Base-by-base conservation (phyloP, 1,140 invertebrate species). In the Rhynchophorus ferrugineus region DNA sequence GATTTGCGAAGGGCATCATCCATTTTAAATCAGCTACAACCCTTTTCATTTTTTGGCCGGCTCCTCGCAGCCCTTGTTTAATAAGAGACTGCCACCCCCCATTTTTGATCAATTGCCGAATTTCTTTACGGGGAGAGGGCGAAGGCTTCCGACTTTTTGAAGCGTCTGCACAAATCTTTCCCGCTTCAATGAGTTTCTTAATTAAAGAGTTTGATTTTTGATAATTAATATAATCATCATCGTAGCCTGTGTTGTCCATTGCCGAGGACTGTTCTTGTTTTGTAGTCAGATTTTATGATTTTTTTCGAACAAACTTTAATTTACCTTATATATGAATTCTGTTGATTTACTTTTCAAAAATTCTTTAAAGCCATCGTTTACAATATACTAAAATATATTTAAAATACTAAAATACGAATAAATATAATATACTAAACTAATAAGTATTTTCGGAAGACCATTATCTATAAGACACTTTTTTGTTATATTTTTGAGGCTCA, bases 21-120 rank as follows among this genome's bases (percentile, higher is more conserved):
- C 49, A 52, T 52, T 52, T 52, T 52, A 52, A 52, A 52, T 52
- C 49, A 52, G 41, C 42, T n/a, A n/a, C 11, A 39, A 44, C 49
- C 49, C 49, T 44, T 41, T 44, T 52, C 33, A 43, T 52, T 52
- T 52, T 52, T 52, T 52, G 19, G 38, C 39, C 24, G 37, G 22
- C 37, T 11, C 13, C 49, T 42, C 49, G 36, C 29, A 34, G n/a
- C 49, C 49, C 49, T 44, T 39, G 41, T 52, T 52, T 52, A 52
- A 52, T 52, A 52, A 52, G 37, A 6, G 49, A 44, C 49, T 39
- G 20, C 36, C 49, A 37, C 39, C 49, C 49, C 49, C 22, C 49
- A 34, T 52, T 52, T 52, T 52, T 52, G 49, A 52, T 52, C 49
- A 52, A 52, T 52, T 38, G 49, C 49, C 38, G 38, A 33, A 49